Percentiles rank a stretch among this genome's conserved stretches.
These are phyloP conservation scores for Galemys pyrenaicus DNA, from an alignment of 2,113 vertebrate species.

Conservation along the genomic window DNA sequence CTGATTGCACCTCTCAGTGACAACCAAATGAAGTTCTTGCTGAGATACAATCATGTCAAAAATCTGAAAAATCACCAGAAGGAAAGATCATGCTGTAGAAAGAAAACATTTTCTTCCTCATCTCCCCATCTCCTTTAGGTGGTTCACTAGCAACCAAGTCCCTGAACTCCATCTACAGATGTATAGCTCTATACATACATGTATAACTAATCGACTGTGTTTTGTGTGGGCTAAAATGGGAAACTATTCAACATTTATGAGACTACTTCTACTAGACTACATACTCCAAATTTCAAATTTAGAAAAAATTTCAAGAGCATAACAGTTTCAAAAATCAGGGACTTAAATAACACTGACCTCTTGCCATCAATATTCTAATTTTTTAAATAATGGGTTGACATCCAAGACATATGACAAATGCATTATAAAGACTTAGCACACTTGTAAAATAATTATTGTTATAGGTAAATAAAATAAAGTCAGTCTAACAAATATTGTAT, in stretches of 20 bases:
- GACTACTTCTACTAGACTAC: neutral
- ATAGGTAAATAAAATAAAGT: neutral
- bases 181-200: no score
- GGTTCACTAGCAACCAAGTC: neutral
- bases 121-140: neutral
- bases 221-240: neutral
- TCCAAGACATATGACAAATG: neutral
- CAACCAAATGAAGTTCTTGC: neutral
- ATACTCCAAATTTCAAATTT: conserved; percentile 14
- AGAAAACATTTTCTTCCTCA: neutral
- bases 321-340: conserved; percentile 1
- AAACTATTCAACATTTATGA: neutral
- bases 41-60: neutral
- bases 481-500: neutral
- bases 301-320: conserved; percentile 20
- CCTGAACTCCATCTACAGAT: neutral
- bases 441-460: neutral
- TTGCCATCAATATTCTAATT: neutral
- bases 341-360: conserved; percentile 2
- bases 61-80: neutral
- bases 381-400: neutral
- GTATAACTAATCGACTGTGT: neutral
- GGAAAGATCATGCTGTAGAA: neutral
- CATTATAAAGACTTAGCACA: neutral
- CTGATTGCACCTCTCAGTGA: neutral